Conservation (phyloP, 2,888 invertebrate genomes). For the Drosophila melanosoma region DNA sequence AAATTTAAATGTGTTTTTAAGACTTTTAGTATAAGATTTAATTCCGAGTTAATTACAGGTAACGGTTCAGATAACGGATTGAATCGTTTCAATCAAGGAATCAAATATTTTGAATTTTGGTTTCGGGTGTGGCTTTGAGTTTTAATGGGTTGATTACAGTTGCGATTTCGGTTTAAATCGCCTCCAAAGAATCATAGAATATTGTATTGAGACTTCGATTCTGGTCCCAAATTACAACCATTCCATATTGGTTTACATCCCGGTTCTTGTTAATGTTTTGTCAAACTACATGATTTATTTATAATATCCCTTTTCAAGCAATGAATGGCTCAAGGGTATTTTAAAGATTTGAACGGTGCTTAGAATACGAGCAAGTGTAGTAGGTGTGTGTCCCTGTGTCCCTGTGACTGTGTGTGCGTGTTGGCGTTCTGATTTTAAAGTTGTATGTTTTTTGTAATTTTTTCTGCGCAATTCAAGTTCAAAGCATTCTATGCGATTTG, state of each 20-base stretch:
- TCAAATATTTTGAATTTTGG: not conserved
- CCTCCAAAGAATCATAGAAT: not conserved
- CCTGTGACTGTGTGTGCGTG: not conserved
- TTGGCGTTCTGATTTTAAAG: constrained; percentile 1
- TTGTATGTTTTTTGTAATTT: constrained; percentile 3
- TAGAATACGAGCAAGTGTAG: constrained; percentile 22
- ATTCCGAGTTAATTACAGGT: not conserved
- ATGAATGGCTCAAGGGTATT: not conserved
- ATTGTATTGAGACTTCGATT: not conserved
- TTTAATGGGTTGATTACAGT: not conserved
- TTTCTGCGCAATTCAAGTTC: constrained; percentile 55
- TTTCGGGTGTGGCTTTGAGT: not conserved
- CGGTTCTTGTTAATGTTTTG: not conserved
- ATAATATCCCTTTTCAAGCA: not conserved
- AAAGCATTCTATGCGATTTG: constrained; percentile 36
- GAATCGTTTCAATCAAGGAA: not conserved
- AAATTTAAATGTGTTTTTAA: not conserved
- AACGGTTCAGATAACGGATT: not conserved
- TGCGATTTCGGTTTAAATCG: not conserved
- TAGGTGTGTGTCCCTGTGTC: not conserved
- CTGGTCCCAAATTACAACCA: not conserved
- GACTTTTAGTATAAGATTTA: not conserved
- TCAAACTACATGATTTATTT: not conserved
- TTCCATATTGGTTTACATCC: not conserved
- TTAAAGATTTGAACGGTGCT: constrained; percentile 41